phyloP scores from a whole-genome alignment of 1,140 invertebrate species.

The Listronotus oregonensis region DNA sequence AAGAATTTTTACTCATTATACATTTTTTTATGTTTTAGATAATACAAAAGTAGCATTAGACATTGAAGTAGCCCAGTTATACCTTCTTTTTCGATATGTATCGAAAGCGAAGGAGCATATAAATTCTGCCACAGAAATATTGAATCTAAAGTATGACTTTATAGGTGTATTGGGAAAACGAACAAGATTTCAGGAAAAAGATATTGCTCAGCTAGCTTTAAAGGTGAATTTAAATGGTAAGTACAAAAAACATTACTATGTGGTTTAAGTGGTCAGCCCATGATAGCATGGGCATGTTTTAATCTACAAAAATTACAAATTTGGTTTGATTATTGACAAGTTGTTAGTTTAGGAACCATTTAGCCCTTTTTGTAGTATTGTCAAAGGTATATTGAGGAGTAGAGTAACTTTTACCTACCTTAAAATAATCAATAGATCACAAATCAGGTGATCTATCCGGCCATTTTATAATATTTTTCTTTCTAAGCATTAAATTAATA shows the following conservation, averaged over 20 bases:
- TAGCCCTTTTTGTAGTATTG: too few relatives aligned
- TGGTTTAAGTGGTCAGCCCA: neutral
- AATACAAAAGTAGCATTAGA: slow-evolving; percentile 68
- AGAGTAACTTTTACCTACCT: too few relatives aligned
- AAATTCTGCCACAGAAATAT: slow-evolving; percentile 62
- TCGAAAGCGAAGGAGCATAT: slow-evolving; percentile 71
- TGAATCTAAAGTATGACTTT: slow-evolving; percentile 69
- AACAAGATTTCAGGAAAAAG: slow-evolving; percentile 84
- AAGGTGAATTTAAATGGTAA: slow-evolving; percentile 30
- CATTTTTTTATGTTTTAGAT: slow-evolving; percentile 49
- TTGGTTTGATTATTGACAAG: too few relatives aligned
- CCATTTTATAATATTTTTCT: too few relatives aligned
- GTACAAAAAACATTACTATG: neutral
- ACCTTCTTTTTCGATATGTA: slow-evolving; percentile 75
- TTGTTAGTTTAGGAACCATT: too few relatives aligned
- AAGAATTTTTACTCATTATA: neutral
- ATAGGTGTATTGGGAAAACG: slow-evolving; percentile 82
- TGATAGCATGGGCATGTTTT: too few relatives aligned
- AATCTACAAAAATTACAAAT: too few relatives aligned
- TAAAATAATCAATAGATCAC: too few relatives aligned
- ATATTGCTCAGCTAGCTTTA: slow-evolving; percentile 73
- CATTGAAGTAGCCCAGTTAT: slow-evolving; percentile 76
- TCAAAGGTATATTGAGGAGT: too few relatives aligned
- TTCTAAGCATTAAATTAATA: too few relatives aligned
- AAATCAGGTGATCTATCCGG: too few relatives aligned